Evolutionary conservation across 2,888 invertebrate genomes (phyloP).

Genomic region (Troides aeacus): DNA sequence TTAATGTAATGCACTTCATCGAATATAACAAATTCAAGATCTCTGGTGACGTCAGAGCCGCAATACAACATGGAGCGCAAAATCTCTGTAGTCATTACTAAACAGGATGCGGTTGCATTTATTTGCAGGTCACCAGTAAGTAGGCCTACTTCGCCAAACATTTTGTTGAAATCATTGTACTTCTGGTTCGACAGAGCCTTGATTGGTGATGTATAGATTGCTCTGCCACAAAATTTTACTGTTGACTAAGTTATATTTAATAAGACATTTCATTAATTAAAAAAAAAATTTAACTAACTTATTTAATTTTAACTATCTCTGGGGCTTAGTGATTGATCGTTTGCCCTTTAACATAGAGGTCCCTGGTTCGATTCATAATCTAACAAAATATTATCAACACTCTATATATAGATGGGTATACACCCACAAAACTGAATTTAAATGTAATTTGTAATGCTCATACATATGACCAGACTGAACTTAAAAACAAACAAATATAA

Average conservation of each 20-base stretch:
- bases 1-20: conserved; percentile 99
- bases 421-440: too few species aligned
- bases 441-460: too few species aligned
- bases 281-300: too few species aligned
- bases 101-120: conserved; percentile 94
- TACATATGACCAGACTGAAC: too few species aligned
- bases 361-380: too few species aligned
- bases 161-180: conserved; percentile 96
- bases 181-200: conserved; percentile 99
- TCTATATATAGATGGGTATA: too few species aligned
- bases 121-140: conserved; percentile 98
- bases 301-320: too few species aligned
- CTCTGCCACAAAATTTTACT: conserved; percentile 62
- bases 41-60: conserved; percentile 95
- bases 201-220: conserved; percentile 99
- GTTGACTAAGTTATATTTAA: too few species aligned
- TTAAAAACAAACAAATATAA: neutral
- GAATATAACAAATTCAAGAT: conserved; percentile 99
- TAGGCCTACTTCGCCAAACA: conserved; percentile 95
- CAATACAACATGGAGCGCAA: conserved; percentile 97
- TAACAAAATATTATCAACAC: too few species aligned
- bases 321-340: too few species aligned
- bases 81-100: conserved; percentile 99
- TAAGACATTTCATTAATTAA: too few species aligned
- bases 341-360: too few species aligned